Conservation (phyloP, 2,888 invertebrate genomes). For the Eupithecia dodoneata region DNA sequence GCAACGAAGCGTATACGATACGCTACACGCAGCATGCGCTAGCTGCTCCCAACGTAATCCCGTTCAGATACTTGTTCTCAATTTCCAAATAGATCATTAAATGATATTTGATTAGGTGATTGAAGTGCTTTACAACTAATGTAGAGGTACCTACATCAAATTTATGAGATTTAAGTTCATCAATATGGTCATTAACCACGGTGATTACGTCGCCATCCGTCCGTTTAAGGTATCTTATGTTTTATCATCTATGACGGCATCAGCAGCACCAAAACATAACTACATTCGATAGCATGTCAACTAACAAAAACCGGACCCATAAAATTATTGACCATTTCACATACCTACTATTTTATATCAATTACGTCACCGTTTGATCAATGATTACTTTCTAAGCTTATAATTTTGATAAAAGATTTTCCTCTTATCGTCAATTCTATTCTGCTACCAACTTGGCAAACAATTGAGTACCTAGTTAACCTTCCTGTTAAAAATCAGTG, state of each 20-base stretch:
- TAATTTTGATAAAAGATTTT: neutral
- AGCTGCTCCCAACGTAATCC: slow-evolving; percentile 62
- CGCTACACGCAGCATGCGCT: slow-evolving; percentile 54
- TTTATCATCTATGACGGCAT: neutral
- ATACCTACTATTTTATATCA: slow-evolving; percentile 49
- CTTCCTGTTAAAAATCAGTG: neutral
- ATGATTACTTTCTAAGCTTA: slow-evolving; percentile 46
- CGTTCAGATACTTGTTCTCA: slow-evolving; percentile 48
- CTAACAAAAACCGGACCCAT: slow-evolving; percentile 50
- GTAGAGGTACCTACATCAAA: neutral
- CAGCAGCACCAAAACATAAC: neutral
- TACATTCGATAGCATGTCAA: slow-evolving; percentile 20
- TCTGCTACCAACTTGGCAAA: slow-evolving; percentile 5
- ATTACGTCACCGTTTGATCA: slow-evolving; percentile 56
- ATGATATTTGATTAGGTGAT: neutral
- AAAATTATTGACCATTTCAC: slow-evolving; percentile 51
- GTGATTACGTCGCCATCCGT: neutral
- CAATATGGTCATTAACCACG: neutral
- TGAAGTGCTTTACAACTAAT: neutral
- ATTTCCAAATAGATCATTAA: neutral
- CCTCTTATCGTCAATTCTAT: neutral
- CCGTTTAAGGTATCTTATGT: neutral
- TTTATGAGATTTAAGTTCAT: neutral
- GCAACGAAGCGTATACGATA: slow-evolving; percentile 71
- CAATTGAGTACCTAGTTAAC: neutral